Base-by-base conservation (phyloP, 2,888 invertebrate species). In the Mesorhabditis sp. region DNA sequence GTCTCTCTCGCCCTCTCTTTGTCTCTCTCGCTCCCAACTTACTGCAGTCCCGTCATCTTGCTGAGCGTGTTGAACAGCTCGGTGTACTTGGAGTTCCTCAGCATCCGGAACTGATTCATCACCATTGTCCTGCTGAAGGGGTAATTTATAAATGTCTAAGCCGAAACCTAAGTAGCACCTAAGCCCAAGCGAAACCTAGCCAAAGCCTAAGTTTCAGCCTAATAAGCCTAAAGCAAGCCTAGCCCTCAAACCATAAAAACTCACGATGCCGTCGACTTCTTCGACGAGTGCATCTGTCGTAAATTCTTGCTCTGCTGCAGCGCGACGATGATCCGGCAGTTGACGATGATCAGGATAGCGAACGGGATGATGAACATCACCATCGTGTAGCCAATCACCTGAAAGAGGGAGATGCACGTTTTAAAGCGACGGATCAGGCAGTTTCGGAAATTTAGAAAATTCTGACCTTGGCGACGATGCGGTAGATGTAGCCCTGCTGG, bases 331-430 rank as follows among this genome's bases (percentile, higher is more conserved):
- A 84, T 84, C 43, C 80, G 74, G 72, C 79, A 83, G 67, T 84
- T 84, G 58, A 84, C 84, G 42, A 80, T 74, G 70, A 84, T 84
- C 45, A 84, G 72, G 5, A 76, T 75, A n/a, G 78, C 69, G 70
- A 84, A 84, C 5, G 84, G 84, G 45, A 84, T 76, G 42, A 83
- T 74, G 68, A 81, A 84, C 84, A 84, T 83, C 45, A 83, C 73
- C 45, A 82, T 66, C 0, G 84, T 83, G 68, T 84, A 84, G 63
- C 72, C 68, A 15, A 80, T 72, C n/a, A 62, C 67, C 63, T 62
- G 63, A 62, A 62, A 15, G 7, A 62, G 13, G 63, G 15, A n/a
- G 15, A 41, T 62, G 41, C 7, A 50, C 2, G n/a, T n/a, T 50
- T n/a, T 50, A 50, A n/a, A 13, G 10, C 10, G n/a, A 50, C 58